Conservation (phyloP, 2,797 vertebrate genomes). For the Pipistrellus nathusii region DNA sequence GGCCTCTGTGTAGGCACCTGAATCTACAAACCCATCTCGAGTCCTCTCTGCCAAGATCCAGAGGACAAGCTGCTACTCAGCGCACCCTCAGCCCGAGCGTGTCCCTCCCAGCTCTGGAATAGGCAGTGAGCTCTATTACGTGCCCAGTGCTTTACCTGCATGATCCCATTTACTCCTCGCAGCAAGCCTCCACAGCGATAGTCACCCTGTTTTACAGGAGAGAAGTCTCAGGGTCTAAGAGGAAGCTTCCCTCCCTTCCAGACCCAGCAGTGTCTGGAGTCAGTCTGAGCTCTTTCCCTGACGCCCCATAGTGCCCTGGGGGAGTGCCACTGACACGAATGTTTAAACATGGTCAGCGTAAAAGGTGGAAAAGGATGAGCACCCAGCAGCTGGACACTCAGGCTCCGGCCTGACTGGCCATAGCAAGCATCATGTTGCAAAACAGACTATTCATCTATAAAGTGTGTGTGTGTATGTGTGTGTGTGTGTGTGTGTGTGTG, state of each 20-base stretch:
- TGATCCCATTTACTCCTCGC: not conserved
- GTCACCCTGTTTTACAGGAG: not conserved
- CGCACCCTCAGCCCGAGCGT: not conserved
- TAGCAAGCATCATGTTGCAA: not conserved
- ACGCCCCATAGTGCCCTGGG: not conserved
- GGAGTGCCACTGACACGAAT: not conserved
- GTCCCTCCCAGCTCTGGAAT: not conserved
- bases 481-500: not conserved
- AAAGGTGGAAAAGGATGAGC: not conserved
- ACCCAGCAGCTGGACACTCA: not conserved
- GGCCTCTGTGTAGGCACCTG: not conserved
- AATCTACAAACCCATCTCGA: not conserved
- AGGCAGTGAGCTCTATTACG: not conserved
- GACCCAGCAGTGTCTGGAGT: not conserved
- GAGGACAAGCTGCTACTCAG: not conserved
- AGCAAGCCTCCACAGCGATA: not conserved
- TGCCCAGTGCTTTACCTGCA: not conserved
- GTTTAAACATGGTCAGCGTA: not conserved
- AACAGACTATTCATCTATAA: not conserved
- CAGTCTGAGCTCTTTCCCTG: not conserved
- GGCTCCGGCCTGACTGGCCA: not conserved
- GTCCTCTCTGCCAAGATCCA: not conserved
- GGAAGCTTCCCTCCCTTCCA: not conserved
- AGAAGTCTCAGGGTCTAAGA: not conserved
- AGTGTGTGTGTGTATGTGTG: accelerated